Evolutionary conservation across 53 echinoderm and acorn worm genomes (phyloP).

Genomic region (Temnopleurus reevesii): DNA sequence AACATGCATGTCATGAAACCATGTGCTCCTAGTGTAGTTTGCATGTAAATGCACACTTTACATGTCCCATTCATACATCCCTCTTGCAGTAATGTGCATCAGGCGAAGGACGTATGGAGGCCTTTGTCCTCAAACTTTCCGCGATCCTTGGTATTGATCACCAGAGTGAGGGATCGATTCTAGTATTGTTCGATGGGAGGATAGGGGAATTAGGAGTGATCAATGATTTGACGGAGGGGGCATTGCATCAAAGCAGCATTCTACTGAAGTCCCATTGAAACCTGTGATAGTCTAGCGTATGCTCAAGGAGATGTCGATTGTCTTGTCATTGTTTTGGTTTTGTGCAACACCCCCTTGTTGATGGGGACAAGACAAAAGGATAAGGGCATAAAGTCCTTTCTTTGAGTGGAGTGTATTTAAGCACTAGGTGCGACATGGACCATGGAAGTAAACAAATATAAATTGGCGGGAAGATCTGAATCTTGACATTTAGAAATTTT

Average conservation of each 20-base stretch:
- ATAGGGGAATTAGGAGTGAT: background rate
- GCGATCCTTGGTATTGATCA: constrained; percentile 17
- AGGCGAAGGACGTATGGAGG: background rate
- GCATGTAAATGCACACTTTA: background rate
- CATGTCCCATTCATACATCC: background rate
- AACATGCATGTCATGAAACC: background rate
- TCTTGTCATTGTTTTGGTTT: no score
- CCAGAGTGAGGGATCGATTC: background rate
- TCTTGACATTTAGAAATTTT: background rate
- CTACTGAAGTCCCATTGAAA: background rate
- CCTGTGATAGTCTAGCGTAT: no score
- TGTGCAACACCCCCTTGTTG: no score
- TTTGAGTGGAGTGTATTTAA: background rate
- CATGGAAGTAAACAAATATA: background rate
- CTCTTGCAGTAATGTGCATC: background rate
- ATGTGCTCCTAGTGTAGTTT: constrained; percentile 5
- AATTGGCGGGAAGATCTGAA: constrained; percentile 24
- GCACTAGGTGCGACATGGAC: background rate
- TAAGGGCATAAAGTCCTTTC: background rate
- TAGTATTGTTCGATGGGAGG: constrained; percentile 11
- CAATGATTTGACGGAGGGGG: constrained; percentile 5
- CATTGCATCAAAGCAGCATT: background rate
- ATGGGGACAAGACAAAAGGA: background rate
- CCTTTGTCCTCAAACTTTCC: constrained; percentile 45
- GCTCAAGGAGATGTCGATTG: background rate